Percentiles rank a stretch among this genome's conserved stretches.
Evolutionary conservation across 2,888 invertebrate genomes (phyloP).

Genomic region (Lithosia quadra): DNA sequence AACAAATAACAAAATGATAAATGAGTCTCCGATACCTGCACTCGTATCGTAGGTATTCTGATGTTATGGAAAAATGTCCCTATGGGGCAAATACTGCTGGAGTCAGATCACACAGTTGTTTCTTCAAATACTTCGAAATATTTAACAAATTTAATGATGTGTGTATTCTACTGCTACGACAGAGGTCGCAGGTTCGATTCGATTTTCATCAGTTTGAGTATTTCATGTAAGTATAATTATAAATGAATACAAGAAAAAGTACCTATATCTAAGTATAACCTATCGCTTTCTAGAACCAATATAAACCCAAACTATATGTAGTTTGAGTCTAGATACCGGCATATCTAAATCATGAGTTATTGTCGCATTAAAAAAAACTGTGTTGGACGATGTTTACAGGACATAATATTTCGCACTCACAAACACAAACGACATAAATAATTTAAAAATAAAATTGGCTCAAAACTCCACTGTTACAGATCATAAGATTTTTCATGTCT

Average conservation of each 20-base stretch:
- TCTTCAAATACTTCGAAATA: neutral
- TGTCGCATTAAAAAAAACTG: slow-evolving; percentile 18
- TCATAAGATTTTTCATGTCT: slow-evolving; percentile 2
- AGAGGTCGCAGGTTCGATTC: neutral
- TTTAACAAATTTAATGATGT: neutral
- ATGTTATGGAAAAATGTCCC: slow-evolving; percentile 37
- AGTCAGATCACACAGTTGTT: slow-evolving; percentile 21
- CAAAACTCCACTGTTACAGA: slow-evolving; percentile 12
- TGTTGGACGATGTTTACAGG: slow-evolving; percentile 27
- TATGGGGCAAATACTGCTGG: slow-evolving; percentile 1
- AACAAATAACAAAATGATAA: slow-evolving; percentile 37
- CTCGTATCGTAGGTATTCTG: slow-evolving; percentile 27
- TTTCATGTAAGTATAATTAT: no score
- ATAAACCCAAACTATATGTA: neutral
- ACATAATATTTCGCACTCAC: slow-evolving; percentile 33
- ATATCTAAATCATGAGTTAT: neutral
- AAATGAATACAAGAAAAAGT: no score
- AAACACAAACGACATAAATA: slow-evolving; percentile 22
- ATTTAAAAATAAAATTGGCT: slow-evolving; percentile 32
- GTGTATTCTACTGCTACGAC: no score
- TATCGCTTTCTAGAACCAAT: neutral
- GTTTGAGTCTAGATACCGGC: neutral
- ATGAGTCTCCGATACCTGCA: slow-evolving; percentile 20
- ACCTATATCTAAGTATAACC: no score
- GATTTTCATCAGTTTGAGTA: no score